Percentiles rank a stretch among this genome's conserved stretches.
phyloP scores from a whole-genome alignment of 2,797 vertebrate species.

The Poecilia velifera region DNA sequence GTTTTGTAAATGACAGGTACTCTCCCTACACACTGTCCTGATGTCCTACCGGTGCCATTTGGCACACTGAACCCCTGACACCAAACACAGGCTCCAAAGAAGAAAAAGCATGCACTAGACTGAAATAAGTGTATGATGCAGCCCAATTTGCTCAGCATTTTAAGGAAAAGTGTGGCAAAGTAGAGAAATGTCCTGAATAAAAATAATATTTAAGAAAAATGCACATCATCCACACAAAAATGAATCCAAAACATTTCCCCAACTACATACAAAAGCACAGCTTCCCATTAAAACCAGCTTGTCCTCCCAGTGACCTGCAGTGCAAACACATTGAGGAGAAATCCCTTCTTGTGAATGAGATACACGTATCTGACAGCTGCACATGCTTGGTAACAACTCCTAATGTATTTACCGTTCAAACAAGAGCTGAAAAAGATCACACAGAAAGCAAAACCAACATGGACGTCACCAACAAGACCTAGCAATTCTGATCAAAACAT shows the following conservation, averaged over 20 bases:
- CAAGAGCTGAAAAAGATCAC: neutral
- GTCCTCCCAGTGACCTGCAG: neutral
- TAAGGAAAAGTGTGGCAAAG: neutral
- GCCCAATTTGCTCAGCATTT: neutral
- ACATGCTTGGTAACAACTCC: neutral
- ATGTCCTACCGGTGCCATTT: constrained; percentile 63
- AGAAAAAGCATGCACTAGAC: no score
- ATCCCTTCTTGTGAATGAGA: constrained; percentile 47
- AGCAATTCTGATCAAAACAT: neutral
- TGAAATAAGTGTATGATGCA: neutral
- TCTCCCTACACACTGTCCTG: constrained; percentile 15
- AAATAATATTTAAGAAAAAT: neutral
- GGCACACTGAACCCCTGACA: constrained; percentile 73
- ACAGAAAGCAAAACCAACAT: neutral
- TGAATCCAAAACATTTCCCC: neutral
- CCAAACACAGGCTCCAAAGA: constrained; percentile 6
- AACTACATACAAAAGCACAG: neutral
- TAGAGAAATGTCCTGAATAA: neutral
- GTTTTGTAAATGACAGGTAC: constrained; percentile 61
- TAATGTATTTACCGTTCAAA: neutral
- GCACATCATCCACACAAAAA: neutral
- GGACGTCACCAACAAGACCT: neutral
- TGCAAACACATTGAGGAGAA: neutral
- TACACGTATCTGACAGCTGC: constrained; percentile 25
- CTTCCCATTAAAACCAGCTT: neutral